Percentiles rank a stretch among this genome's conserved stretches.
These are phyloP conservation scores for Ophthalmolycus amberensis DNA, from an alignment of 2,113 vertebrate genomes.

Conservation along the genomic window DNA sequence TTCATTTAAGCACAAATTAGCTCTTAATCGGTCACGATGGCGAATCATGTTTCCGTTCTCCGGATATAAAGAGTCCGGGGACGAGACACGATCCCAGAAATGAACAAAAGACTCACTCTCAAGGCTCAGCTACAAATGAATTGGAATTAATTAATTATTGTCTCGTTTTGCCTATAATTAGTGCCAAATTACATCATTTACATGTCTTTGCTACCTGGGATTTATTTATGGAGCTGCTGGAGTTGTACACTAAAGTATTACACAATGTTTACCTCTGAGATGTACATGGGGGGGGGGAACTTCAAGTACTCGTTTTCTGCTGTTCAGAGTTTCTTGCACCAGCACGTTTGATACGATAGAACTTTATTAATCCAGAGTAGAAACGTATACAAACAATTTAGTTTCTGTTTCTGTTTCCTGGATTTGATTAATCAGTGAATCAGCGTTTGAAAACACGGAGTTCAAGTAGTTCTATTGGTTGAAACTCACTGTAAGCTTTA, in stretches of 20 bases:
- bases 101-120: background rate
- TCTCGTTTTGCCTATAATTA: constrained; percentile 37
- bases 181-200: constrained; percentile 20
- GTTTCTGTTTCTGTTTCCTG: background rate
- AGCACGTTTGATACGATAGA: no score
- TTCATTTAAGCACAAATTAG: background rate
- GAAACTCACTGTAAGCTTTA: background rate
- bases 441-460: background rate
- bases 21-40: no score
- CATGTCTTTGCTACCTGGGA: background rate
- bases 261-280: background rate
- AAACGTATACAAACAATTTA: background rate
- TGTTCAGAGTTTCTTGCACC: no score
- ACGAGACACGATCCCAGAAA: no score
- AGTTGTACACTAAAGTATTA: background rate
- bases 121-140: constrained; percentile 3
- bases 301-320: constrained; percentile 5
- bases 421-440: constrained; percentile 3
- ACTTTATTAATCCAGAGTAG: no score
- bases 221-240: background rate
- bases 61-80: no score
- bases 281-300: background rate
- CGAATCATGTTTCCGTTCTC: no score
- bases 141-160: background rate
- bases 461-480: constrained; percentile 23